Evolutionary conservation across 2,888 invertebrate genomes (phyloP), one percentile per base, ranked within the genome.

Genomic region (Dromius quadrimaculatus): DNA sequence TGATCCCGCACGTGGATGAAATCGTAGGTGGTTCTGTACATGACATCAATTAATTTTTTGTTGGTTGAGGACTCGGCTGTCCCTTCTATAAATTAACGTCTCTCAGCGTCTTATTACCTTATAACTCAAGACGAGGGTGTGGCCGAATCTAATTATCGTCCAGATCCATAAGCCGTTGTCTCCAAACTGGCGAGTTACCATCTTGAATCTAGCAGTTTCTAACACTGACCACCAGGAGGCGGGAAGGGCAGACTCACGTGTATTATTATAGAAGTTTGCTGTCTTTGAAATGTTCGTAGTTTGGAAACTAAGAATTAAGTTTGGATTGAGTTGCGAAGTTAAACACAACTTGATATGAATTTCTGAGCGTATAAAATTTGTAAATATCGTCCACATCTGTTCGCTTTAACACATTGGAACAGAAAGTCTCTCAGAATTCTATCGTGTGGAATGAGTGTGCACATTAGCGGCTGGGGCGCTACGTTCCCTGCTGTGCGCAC

Each of bases 91-190:
- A 82, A 81, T 81, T 81, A 80, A 77, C 80, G 78, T 79, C 81
- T 79, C 79, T 76, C 77, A 78, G 80, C 79, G 78, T 81, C 81
- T 80, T 81, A 82, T 82, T 82, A 81, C 81, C 81, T 81, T 81
- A 81, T 81, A 81, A 82, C 81, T 81, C 80, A 81, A 80, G 81
- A 80, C 80, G 79, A 81, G 81, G 82, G 82, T 81, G 82, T 81
- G 81, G 80, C 79, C 75, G 81, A 80, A 81, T 81, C 80, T 81
- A 81, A 82, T 82, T 82, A 81, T 82, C 81, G 77, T 77, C 76
- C 57, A 41, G 61, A 43, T 59, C 68, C 59, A 69, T 69, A 69
- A 69, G 68, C 68, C 34, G 43, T 28, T 61, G 68, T 57, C 32
- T 36, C 57, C 28, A 15, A 22, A 32, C 65, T 20, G n/a, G 45